Evolutionary conservation across 2,888 invertebrate genomes (phyloP).

Genomic region (Timema cristinae): DNA sequence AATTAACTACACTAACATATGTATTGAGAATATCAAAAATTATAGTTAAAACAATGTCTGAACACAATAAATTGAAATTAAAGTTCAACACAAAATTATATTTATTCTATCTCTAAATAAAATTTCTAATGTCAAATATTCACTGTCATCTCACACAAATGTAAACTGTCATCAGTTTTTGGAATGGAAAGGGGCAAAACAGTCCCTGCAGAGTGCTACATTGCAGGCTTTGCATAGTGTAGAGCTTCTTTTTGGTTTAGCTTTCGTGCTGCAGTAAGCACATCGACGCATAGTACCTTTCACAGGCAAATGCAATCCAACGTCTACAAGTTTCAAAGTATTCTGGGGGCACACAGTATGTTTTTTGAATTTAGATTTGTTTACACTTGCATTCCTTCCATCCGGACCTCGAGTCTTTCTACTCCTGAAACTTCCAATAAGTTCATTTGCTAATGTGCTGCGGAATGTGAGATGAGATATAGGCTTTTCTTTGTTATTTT

Average conservation of each 20-base stretch:
- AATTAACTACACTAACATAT: no score
- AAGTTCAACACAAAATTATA: no score
- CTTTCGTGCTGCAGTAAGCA: slow-evolving; percentile 31
- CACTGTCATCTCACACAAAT: no score
- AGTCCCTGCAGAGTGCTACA: slow-evolving; percentile 29
- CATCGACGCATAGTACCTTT: slow-evolving; percentile 19
- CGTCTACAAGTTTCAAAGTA: slow-evolving; percentile 14
- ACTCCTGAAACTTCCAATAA: slow-evolving; percentile 24
- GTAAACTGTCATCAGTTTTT: no score
- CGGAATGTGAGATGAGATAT: slow-evolving; percentile 27
- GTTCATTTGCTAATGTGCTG: slow-evolving; percentile 25
- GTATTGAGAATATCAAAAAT: no score
- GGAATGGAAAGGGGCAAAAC: slow-evolving; percentile 14
- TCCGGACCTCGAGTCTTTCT: slow-evolving; percentile 18
- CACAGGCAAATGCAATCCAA: slow-evolving; percentile 26
- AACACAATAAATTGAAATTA: no score
- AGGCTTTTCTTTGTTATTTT: slow-evolving; percentile 23
- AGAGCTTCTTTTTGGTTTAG: slow-evolving; percentile 26
- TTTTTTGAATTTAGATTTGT: slow-evolving; percentile 9
- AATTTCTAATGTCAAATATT: no score
- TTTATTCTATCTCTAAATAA: no score
- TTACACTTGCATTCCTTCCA: slow-evolving; percentile 24
- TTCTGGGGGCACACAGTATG: no score
- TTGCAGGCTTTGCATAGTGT: slow-evolving; percentile 26
- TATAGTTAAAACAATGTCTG: no score